Base-by-base conservation (phyloP, 2,888 invertebrate genomes). In the Drymonia ruficornis region DNA sequence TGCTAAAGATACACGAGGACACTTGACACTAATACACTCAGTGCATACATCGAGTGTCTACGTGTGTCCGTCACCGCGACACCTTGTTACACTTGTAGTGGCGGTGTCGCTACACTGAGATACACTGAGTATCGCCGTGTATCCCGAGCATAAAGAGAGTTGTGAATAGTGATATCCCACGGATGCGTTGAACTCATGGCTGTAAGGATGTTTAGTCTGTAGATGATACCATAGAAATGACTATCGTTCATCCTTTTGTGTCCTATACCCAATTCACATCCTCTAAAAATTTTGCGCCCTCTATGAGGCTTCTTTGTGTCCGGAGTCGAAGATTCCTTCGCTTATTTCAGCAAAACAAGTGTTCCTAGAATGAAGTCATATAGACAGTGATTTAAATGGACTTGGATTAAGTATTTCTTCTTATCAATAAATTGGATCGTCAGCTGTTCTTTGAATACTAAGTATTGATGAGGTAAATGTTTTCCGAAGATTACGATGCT, bases 291-390 rank as follows among this genome's bases (percentile, higher is more conserved):
- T 53, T 59, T 43, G 53, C 42, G 50, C 51, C 44, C 9, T 34
- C 44, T 53, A 52, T 50, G 13, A n/a, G 68, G 68, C 55, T 67
- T 68, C 70, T 44, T 18, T 42, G 40, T 55, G 43, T 58, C 61
- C 67, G 70, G 67, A 54, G 42, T 53, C 48, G 28, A 52, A 53
- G 59, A 50, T 48, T 61, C 62, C 59, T 11, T 7, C 15, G 19
- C 28, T 5, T 15, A 45, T 16, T 15, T 36, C 2, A 8, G 18
- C 9, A 16, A 9, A 56, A 45, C 58, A 55, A 56, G 8, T 2
- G 19, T 19, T 19, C 19, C 19, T 43, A 19, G 43, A 19, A 43
- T 13, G 4, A 13, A 11, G 8, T 19, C 13, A 2, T 31, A 9
- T 12, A 31, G 12, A 31, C 31, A 9, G 11, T 31, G 11, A 31